Conservation (phyloP, 2,797 vertebrate species). For the Syndactyla subalaris region DNA sequence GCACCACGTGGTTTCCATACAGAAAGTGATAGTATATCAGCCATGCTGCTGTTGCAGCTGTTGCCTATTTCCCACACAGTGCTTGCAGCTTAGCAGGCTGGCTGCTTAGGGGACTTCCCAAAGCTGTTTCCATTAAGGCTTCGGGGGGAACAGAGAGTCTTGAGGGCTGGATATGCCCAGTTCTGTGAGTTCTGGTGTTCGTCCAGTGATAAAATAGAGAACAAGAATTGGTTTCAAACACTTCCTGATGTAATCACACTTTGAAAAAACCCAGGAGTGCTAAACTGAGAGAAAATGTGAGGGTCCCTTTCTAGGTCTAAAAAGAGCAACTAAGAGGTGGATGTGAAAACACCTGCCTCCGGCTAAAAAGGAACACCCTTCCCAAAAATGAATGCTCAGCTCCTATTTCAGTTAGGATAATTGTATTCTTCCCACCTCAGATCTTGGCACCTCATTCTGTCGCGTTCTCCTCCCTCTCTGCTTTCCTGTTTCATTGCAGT, state of each 20-base stretch:
- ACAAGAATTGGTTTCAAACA: neutral
- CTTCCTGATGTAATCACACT: neutral
- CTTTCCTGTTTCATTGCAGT: neutral
- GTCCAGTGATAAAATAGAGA: neutral
- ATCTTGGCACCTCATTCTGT: neutral
- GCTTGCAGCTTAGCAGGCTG: neutral
- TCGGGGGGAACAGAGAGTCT: neutral
- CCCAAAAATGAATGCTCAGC: neutral
- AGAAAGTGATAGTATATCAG: slow-evolving; percentile 20
- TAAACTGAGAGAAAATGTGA: neutral
- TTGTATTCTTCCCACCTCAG: neutral
- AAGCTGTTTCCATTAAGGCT: neutral
- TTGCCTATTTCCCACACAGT: accelerated
- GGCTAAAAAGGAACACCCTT: neutral
- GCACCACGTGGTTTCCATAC: neutral
- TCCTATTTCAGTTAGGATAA: slow-evolving; percentile 27
- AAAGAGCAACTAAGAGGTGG: neutral
- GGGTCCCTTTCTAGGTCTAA: neutral
- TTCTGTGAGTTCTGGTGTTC: neutral
- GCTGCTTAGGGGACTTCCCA: neutral
- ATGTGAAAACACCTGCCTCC: neutral
- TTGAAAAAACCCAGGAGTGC: neutral
- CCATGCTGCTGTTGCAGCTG: neutral
- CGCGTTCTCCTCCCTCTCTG: neutral
- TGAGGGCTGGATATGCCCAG: neutral